Evolutionary conservation across 2,888 invertebrate species (phyloP), one percentile per base, ranked within the genome.

Genomic region (Leucania comma): DNA sequence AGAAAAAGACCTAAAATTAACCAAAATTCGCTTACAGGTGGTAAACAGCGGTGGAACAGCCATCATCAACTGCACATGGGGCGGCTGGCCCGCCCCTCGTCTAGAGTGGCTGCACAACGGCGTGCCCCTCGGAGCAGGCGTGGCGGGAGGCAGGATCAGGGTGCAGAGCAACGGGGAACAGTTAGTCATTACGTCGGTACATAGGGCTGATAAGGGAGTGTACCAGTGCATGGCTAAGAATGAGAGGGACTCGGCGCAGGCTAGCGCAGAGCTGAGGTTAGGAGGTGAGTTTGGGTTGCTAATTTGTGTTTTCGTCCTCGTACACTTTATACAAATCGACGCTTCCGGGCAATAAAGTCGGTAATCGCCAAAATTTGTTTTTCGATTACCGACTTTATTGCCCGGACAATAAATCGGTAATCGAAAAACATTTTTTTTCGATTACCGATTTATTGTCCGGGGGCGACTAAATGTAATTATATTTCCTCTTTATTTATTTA

Each of bases 151-250:
- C 46, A 82, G 96, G 32, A 86, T 95, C 20, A 87, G 95, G 12
- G 86, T 95, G 35, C 89, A 86, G 59, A 89, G 80, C 75, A 88
- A 88, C 46, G 95, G 95, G 1, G 95, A 93, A 50, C 93, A 94
- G 78, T 90, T 96, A n/a, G 83, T 93, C 17, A 92, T 96, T 38
- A 81, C 92, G 0, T 88, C 93, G 6, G 98, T 98, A 38, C 97
- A 97, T 54, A 96, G 98, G 58, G 97, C 97, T 60, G 98, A 99
- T 91, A 97, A 97, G 83, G 99, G 99, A 48, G 98, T 98, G 94
- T 99, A 99, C 94, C 99, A 99, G 92, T 99, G 99, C 92, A 96
- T 98, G 88, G 98, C 98, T 22, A 97, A 97, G 88, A 98, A 97
- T 87, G 98, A 98, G 86, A 96, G 97, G 79, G 98, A 98, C 86